Evolutionary conservation across 2,888 invertebrate species (phyloP), one percentile per base, ranked within the genome.

Genomic region (Malacosoma neustria): DNA sequence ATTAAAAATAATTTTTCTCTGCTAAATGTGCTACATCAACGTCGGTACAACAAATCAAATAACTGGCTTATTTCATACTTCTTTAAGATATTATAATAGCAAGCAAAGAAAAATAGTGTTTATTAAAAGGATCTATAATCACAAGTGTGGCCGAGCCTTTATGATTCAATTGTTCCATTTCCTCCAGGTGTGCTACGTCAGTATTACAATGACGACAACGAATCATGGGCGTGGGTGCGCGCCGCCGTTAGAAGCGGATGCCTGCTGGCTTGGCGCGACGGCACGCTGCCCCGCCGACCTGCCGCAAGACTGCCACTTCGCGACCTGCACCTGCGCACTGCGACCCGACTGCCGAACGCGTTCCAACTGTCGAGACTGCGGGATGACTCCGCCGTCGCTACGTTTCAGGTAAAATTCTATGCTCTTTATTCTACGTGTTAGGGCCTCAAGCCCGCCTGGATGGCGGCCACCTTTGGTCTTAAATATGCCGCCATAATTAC

Each of bases 371-470:
- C 84, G 45, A 61, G 82, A 52, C 62, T 81, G 57, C 73, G 70
- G 48, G 84, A 84, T 53, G 80, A 85, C 64, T 49, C 72, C 43
- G 67, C 82, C 54, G 82, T 85, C 66, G 84, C 84, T 66, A 85
- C 84, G 47, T 85, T 84, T 64, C 84, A 85, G 84, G 84, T 81
- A 34, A 53, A 30, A 33, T 39, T 13, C n/a, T 14, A 29, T 13
- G 11, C 30, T 30, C n/a, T n/a, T n/a, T n/a, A n/a, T 22, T 22
- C 22, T 5, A 22, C 22, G 5, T 22, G n/a, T n/a, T n/a, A n/a
- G n/a, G n/a, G n/a, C n/a, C n/a, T n/a, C n/a, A n/a, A n/a, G n/a
- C n/a, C n/a, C n/a, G n/a, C n/a, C n/a, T n/a, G n/a, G n/a, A n/a
- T n/a, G n/a, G n/a, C n/a, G n/a, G n/a, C n/a, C n/a, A n/a, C n/a